Evolutionary conservation across 2,113 vertebrate species (phyloP).

Genomic region (Martes martes): DNA sequence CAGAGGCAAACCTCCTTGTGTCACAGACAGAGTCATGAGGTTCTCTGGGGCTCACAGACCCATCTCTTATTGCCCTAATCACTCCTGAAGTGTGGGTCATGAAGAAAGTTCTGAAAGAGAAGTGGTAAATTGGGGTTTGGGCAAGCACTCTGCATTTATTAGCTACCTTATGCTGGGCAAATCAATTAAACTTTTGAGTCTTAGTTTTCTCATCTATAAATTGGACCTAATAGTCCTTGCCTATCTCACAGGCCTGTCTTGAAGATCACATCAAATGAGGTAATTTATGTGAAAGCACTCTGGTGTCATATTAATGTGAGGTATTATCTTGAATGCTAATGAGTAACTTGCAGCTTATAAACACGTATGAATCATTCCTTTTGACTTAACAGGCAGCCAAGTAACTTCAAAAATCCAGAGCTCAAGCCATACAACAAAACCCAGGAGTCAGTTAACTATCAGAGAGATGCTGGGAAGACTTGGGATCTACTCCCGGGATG

Average conservation of each 20-base stretch:
- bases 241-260: constrained; percentile 56
- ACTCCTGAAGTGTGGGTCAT: not conserved
- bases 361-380: constrained; percentile 54
- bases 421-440: not conserved
- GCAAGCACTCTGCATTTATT: constrained; percentile 31
- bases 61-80: not conserved
- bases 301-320: constrained; percentile 53
- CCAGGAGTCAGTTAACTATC: not conserved
- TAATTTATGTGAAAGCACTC: constrained; percentile 69
- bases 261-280: constrained; percentile 69
- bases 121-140: constrained; percentile 3
- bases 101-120: not conserved
- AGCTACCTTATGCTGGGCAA: constrained; percentile 24
- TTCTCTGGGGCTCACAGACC: not conserved
- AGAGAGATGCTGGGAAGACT: not conserved
- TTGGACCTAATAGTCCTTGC: constrained; percentile 48
- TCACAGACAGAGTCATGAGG: not conserved
- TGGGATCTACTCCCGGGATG: not conserved
- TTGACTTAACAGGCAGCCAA: constrained; percentile 33
- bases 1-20: not conserved
- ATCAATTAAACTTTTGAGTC: constrained; percentile 59
- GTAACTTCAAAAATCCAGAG: constrained; percentile 44
- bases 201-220: constrained; percentile 66
- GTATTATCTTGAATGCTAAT: constrained; percentile 58
- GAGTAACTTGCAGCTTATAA: constrained; percentile 43